Conservation (phyloP, 2,113 vertebrate genomes). For the Otocyon megalotis region DNA sequence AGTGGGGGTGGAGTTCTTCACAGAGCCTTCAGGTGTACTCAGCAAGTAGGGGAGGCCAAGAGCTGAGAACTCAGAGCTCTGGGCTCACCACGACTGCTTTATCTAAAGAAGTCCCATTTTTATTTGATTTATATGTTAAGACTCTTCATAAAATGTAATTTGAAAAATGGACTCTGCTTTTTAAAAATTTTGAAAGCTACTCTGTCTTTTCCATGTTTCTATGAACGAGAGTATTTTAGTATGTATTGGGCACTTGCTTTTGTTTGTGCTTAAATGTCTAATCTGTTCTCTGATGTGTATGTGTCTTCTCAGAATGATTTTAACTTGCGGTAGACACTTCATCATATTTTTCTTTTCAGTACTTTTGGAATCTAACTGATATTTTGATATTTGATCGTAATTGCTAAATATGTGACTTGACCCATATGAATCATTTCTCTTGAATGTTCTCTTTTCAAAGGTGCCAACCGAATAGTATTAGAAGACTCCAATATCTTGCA, state of each 20-base stretch:
- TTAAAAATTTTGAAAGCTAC: not conserved
- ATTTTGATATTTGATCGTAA: not conserved
- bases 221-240: not conserved
- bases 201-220: not conserved
- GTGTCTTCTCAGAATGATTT: slow-evolving; percentile 5
- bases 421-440: slow-evolving; percentile 39
- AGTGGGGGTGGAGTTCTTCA: not conserved
- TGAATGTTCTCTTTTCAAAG: slow-evolving; percentile 83
- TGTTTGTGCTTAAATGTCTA: not conserved
- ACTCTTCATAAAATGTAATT: slow-evolving; percentile 24
- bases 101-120: not conserved
- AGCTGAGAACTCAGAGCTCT: not conserved
- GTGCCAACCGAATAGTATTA: slow-evolving; percentile 95
- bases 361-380: not conserved
- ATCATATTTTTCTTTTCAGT: not conserved
- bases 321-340: not conserved
- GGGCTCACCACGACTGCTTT: not conserved
- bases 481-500: slow-evolving; percentile 98
- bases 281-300: not conserved
- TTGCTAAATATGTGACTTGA: not conserved
- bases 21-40: not conserved
- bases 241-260: not conserved
- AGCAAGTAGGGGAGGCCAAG: not conserved
- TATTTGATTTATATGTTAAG: not conserved
- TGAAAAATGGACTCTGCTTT: not conserved